Evolutionary conservation across 1,140 invertebrate genomes (phyloP), one percentile per base, ranked within the genome.

Genomic region (Tetragonula clypearis): DNA sequence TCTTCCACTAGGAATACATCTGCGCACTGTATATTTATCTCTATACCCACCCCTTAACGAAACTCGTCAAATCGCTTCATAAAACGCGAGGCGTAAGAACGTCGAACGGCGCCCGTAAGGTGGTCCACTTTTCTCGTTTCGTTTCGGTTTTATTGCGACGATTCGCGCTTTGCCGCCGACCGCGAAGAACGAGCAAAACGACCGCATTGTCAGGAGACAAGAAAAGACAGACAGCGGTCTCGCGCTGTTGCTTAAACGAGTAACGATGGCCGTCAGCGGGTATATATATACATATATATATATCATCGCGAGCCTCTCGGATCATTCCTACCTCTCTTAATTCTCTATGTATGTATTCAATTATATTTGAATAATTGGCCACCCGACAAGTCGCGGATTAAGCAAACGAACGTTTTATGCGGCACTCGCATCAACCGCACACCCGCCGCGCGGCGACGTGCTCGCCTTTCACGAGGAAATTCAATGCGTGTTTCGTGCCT

Each of bases 321-420:
- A 82, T 82, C 88, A 82, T 26, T 68, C 62, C 79, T 30, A 77
- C 55, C 78, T 75, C 69, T 78, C 69, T 84, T 77, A 80, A 77
- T 90, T 90, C 56, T 35, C 86, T 88, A 90, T 90, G 89, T 87
- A 90, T 90, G 87, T 90, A 90, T 90, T 90, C 89, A 81, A 90
- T 90, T 86, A 86, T 90, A 90, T 90, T 90, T 90, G 89, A 90
- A 90, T 90, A 88, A 90, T 90, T 90, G 89, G 84, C 84, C 88
- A 88, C 80, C 84, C 41, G 82, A 76, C 82, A 41, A 86, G 30
- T 83, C 55, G 68, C 26, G 74, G 77, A 75, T 89, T 86, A 86
- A 89, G 56, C 72, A 58, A 81, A 80, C 80, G 86, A 80, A 68
- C 68, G 62, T 65, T 79, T 66, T 58, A 69, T 55, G 66, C 74